Conservation (phyloP, 2,888 invertebrate genomes). For the Anticlea derivata region DNA sequence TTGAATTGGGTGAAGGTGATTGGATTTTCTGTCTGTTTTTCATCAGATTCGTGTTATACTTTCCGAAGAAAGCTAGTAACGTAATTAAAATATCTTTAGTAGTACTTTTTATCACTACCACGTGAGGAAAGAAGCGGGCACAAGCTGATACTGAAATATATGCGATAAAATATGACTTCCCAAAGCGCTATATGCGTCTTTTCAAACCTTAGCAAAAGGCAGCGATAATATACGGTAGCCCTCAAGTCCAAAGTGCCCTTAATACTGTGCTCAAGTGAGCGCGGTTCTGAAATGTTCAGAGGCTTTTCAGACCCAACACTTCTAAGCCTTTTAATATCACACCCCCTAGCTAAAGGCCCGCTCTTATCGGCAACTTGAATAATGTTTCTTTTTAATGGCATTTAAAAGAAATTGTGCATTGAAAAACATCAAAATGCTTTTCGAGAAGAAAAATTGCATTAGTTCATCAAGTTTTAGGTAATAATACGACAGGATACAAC, state of each 20-base stretch:
- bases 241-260: constrained; percentile 78
- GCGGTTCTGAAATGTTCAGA: constrained; percentile 77
- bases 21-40: too few relatives aligned
- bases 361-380: constrained; percentile 62
- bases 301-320: constrained; percentile 80
- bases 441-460: too few relatives aligned
- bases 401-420: constrained; percentile 35
- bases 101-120: too few relatives aligned
- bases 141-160: too few relatives aligned
- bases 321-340: constrained; percentile 81
- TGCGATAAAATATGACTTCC: too few relatives aligned
- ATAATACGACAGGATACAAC: too few relatives aligned
- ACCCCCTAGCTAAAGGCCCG: constrained; percentile 57
- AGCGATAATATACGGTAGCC: constrained; percentile 72
- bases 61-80: too few relatives aligned
- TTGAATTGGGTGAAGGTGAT: neutral
- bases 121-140: too few relatives aligned
- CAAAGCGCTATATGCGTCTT: constrained; percentile 5
- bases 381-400: constrained; percentile 70
- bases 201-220: constrained; percentile 51
- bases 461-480: too few relatives aligned
- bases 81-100: too few relatives aligned
- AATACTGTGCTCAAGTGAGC: constrained; percentile 81
- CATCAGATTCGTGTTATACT: too few relatives aligned
- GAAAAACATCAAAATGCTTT: neutral